Base-by-base conservation (phyloP, 2,888 invertebrate species). In the Rhagium mordax region DNA sequence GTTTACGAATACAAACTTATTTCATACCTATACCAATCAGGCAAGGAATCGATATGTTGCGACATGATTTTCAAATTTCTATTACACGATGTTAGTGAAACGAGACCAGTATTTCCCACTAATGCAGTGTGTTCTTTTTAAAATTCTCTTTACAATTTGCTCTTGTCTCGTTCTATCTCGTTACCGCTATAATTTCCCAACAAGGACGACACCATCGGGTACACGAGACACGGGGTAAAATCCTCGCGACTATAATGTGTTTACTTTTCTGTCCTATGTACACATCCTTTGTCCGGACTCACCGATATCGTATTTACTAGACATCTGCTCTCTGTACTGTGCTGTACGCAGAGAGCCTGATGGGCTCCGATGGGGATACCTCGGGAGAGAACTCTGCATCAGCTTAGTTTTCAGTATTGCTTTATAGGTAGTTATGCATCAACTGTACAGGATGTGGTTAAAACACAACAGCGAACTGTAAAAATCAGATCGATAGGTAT, bases 221-320 rank as follows among this genome's bases (percentile, higher is more conserved):
- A 77, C 74, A 71, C 76, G 79, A 78, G 76, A 78, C 76, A 71
- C 71, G 74, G 78, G 73, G 73, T 72, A 78, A 78, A 81, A 79
- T 80, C 82, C 80, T 82, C 83, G 82, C 85, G 85, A 85, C 85
- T 85, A 85, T 85, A 85, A 86, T 86, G 85, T 86, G 86, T 87
- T 87, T 88, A 84, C 87, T 87, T 84, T 86, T 86, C 84, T 83
- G 86, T 88, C 88, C 88, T 88, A 87, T 87, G 88, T 87, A 88
- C 87, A 88, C 88, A 88, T 85, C 86, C 87, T 87, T 88, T 88
- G 86, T 86, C 86, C 86, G 85, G 85, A 82, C 85, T 82, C 85
- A 84, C 86, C 85, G 86, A 86, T 86, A 86, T 86, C 86, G 85
- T 86, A 86, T 86, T 86, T 87, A 85, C 86, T 83, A 85, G 85